Percentiles rank a stretch among this genome's conserved stretches.
These are phyloP conservation scores for Xiphydria camelus DNA, from an alignment of 2,888 invertebrate genomes.

Conservation along the genomic window DNA sequence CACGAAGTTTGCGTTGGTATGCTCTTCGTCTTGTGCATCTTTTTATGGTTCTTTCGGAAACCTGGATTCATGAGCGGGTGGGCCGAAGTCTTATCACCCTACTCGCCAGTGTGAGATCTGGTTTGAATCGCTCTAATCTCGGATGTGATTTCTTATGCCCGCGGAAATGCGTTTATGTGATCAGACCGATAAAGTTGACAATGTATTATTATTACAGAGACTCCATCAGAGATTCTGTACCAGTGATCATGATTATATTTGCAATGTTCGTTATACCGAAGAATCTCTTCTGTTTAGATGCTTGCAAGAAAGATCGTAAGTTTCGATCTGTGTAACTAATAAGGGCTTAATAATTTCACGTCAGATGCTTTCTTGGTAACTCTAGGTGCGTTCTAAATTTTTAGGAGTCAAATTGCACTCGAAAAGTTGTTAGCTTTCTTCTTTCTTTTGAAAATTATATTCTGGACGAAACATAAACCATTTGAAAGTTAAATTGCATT, in stretches of 20 bases:
- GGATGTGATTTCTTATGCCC: conserved; percentile 16
- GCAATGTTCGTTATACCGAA: conserved; percentile 63
- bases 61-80: conserved; percentile 65
- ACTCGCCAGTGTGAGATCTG: conserved; percentile 31
- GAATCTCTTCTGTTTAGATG: conserved; percentile 49
- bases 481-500: too few species aligned
- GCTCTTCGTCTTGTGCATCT: conserved; percentile 59
- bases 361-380: too few species aligned
- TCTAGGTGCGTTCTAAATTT: too few species aligned
- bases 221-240: conserved; percentile 45
- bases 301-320: conserved; percentile 34
- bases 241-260: conserved; percentile 60
- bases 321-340: too few species aligned
- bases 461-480: too few species aligned
- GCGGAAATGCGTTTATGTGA: too few species aligned
- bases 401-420: too few species aligned
- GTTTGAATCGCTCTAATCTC: conserved; percentile 16
- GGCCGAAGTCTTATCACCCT: conserved; percentile 56
- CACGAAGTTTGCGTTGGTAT: conserved; percentile 52
- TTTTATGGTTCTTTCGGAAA: conserved; percentile 64
- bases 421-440: too few species aligned
- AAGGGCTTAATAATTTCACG: too few species aligned
- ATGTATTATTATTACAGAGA: too few species aligned
- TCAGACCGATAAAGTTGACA: too few species aligned
- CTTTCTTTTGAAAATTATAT: too few species aligned